These are phyloP conservation scores for Mastomys natalensis DNA, from an alignment of 2,113 vertebrate species.

Conservation along the genomic window DNA sequence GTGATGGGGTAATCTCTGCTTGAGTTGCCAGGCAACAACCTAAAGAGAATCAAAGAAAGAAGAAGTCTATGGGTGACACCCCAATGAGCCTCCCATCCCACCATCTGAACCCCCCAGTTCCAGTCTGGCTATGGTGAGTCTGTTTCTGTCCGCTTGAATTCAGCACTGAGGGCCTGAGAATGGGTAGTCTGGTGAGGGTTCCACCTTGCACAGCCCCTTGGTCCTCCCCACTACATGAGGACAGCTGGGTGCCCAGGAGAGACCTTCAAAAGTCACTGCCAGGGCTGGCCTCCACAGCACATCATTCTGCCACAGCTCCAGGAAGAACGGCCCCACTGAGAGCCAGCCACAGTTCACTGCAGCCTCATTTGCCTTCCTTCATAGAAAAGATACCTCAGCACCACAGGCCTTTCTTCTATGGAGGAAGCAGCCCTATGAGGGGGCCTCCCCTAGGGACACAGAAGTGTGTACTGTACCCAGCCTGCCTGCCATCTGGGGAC, in stretches of 20 bases:
- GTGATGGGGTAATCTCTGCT: not conserved
- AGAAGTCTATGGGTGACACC: not conserved
- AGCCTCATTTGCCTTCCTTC: not conserved
- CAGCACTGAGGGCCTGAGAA: not conserved
- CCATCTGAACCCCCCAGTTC: not conserved
- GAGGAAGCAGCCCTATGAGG: not conserved
- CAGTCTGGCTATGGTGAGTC: not conserved
- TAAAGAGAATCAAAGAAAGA: not conserved
- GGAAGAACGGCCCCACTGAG: fast-evolving
- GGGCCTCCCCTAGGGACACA: not conserved
- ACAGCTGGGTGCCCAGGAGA: not conserved
- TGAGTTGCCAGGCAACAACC: not conserved
- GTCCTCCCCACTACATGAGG: not conserved
- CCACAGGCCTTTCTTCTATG: not conserved
- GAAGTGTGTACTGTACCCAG: not conserved
- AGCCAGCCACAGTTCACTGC: not conserved
- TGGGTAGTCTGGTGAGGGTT: not conserved
- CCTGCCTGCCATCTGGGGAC: not conserved
- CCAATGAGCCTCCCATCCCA: too few relatives aligned
- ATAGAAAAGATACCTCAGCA: not conserved
- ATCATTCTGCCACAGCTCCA: not conserved
- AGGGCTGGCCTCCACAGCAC: not conserved
- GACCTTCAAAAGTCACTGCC: not conserved
- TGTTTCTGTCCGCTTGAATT: not conserved
- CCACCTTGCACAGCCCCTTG: not conserved